phyloP scores from a whole-genome alignment of 2,797 vertebrate species.

The Cottoperca gobio region DNA sequence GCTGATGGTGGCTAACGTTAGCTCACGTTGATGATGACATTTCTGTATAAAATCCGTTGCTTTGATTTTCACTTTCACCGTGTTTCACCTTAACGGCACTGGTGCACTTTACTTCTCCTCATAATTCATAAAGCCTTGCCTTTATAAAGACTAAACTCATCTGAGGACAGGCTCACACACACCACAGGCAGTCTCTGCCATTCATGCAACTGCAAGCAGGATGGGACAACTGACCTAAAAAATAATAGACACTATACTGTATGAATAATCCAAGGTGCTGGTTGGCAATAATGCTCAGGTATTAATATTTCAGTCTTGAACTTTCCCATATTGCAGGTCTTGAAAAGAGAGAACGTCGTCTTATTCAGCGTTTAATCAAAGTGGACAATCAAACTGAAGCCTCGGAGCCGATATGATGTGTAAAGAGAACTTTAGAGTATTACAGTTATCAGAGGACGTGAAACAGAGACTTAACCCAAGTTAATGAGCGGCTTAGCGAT shows the following conservation, averaged over 20 bases:
- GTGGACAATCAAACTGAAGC: neutral
- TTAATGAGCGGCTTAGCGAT: conserved; percentile 27
- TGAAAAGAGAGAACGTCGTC: conserved; percentile 3
- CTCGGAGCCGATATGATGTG: conserved; percentile 1
- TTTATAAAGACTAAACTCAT: conserved; percentile 37
- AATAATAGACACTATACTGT: conserved; percentile 50
- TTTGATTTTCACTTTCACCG: conserved; percentile 17
- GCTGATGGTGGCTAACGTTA: no score
- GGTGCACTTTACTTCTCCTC: conserved; percentile 40
- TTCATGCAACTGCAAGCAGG: conserved; percentile 44
- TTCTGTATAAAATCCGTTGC: neutral
- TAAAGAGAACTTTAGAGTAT: neutral
- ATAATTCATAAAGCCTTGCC: conserved; percentile 51
- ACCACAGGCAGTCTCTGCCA: conserved; percentile 23
- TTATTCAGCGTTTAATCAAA: conserved; percentile 10
- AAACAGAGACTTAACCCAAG: conserved; percentile 21
- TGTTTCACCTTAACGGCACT: conserved; percentile 14
- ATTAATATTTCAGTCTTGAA: conserved; percentile 77
- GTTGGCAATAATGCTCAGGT: conserved; percentile 59
- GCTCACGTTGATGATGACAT: no score
- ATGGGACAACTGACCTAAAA: conserved; percentile 72
- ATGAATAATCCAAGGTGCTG: conserved; percentile 76
- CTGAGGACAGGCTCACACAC: conserved; percentile 20
- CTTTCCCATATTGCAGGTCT: conserved; percentile 2
- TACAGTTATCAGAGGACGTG: conserved; percentile 6